A percentile compares a stretch with the other conserved stretches of the same genome.
Conservation (phyloP, 2,113 vertebrate genomes). For the Pelodiscus sinensis region DNA sequence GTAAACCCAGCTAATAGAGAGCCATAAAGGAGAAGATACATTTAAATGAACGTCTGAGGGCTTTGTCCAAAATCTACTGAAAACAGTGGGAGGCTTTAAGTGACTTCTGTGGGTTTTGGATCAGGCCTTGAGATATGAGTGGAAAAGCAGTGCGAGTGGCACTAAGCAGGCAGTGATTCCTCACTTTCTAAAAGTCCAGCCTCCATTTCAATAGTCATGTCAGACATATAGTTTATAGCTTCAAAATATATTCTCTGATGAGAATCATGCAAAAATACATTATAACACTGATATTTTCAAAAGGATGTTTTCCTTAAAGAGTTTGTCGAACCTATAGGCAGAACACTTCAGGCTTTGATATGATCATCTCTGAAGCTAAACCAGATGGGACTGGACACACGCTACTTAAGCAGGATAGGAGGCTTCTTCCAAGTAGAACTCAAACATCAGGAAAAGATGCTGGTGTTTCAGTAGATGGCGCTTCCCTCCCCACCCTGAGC, state of each 20-base stretch:
- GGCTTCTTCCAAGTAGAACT: not conserved
- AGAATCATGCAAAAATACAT: fast-evolving
- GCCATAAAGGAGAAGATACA: not conserved
- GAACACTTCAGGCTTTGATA: not conserved
- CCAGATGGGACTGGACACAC: not conserved
- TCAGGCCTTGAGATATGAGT: not conserved
- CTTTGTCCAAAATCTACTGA: not conserved
- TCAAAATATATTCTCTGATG: not conserved
- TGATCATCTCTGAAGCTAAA: not conserved
- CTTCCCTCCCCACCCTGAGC: fast-evolving
- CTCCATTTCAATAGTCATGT: not conserved
- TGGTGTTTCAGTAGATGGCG: fast-evolving
- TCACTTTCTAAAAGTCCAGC: not conserved
- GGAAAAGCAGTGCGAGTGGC: not conserved
- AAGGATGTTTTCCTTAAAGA: fast-evolving
- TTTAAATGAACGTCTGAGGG: not conserved
- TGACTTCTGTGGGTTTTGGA: not conserved
- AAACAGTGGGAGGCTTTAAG: not conserved
- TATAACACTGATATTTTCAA: not conserved
- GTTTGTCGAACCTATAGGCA: fast-evolving
- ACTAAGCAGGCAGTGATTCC: not conserved
- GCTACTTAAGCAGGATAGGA: too few relatives aligned
- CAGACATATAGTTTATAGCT: not conserved
- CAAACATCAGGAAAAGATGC: not conserved
- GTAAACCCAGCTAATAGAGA: not conserved